Evolutionary conservation across 2,113 vertebrate species (phyloP).

Genomic region (Phodopus roborovskii): DNA sequence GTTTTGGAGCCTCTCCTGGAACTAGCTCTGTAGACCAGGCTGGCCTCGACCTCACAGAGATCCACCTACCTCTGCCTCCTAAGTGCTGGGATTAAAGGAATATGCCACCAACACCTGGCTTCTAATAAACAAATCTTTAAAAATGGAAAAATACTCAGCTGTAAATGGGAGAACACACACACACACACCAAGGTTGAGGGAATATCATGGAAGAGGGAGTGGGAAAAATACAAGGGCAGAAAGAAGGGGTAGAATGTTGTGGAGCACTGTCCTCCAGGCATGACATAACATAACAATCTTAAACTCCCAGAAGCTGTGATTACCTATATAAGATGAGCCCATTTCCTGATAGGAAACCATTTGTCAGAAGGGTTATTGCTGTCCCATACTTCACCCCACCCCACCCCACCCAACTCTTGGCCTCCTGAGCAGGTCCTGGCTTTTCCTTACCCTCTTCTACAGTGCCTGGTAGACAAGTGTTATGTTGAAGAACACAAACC

Average conservation of each 20-base stretch:
- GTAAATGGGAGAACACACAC: no score
- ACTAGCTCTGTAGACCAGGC: no score
- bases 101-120: no score
- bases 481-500: conserved; percentile 83
- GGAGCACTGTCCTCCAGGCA: background rate
- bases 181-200: background rate
- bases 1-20: no score
- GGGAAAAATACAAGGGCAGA: background rate
- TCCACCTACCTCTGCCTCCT: no score
- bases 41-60: no score
- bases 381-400: background rate
- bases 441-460: conserved; percentile 70
- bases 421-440: conserved; percentile 65
- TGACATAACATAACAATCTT: background rate
- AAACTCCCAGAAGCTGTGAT: background rate
- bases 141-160: no score
- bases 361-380: conserved; percentile 27
- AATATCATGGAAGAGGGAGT: background rate
- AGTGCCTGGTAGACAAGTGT: conserved; percentile 87
- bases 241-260: background rate
- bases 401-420: background rate
- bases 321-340: background rate
- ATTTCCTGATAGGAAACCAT: conserved; percentile 40
- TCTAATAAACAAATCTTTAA: no score
- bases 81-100: no score